Base-by-base conservation (phyloP, 2,113 vertebrate genomes). In the Takifugu flavidus region DNA sequence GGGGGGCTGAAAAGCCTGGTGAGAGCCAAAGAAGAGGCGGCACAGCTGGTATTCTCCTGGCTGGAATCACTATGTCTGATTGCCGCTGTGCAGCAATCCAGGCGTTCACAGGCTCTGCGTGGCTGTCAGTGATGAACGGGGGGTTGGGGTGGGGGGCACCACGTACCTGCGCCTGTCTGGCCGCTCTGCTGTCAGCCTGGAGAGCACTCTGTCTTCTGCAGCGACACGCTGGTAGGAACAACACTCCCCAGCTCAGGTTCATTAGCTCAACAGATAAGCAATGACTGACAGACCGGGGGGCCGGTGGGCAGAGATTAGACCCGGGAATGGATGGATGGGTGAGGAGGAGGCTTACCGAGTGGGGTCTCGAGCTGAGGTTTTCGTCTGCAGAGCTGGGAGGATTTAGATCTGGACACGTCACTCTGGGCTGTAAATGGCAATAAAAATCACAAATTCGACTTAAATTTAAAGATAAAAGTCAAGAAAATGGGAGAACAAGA, bases 151-250 rank as follows among this genome's bases (percentile, higher is more conserved):
- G 20, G 20, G 20, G 60, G 74, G 64, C 62, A 67, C 65, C 68
- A 74, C 62, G 70, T 77, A 80, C 62, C 67, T 76, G 70, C 64
- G 56, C 43, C 74, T 29, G 44, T 65, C 72, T 56, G 68, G 67
- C 31, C 62, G 10, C 53, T 65, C 44, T 28, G 57, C 67, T 66
- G 75, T 70, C 79, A 75, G 59, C 44, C 62, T 70, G 34, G 12
- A 73, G 62, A 62, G 62, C 72, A 20, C 20, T 20, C 20, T 20
- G 70, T 68, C 68, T 64, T 69, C 29, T 63, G 34, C 34, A 39
- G 34, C 34, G 20, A 20, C 7, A 11, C 8, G 34, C 34, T 11
- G 34, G 34, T 2, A 1, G 55, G 52, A 25, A 65, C 66, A 68
- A 72, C 79, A 70, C 49, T 58, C 47, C 27, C 61, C 27, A 34